Evolutionary conservation across 1,140 invertebrate species (phyloP), one percentile per base, ranked within the genome.

Genomic region (Drosophila takahashii): DNA sequence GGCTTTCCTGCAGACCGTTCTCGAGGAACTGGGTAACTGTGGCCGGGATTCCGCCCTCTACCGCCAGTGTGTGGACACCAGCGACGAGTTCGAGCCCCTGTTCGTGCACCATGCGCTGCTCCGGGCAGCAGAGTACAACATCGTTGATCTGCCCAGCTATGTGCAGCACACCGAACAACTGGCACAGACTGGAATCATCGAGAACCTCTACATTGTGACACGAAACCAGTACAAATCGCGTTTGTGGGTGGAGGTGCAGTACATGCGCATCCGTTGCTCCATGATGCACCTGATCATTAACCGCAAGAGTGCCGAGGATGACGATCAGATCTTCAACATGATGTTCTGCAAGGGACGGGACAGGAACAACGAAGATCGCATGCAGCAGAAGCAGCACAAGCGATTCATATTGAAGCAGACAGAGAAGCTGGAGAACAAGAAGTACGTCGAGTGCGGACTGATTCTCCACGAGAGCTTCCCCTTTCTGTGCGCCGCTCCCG

Each of bases 401-500:
- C 91, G 91, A n/a, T 91, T 90, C 41, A 92, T 92, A 62, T 47
- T 92, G 10, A 91, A 91, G 29, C 91, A 92, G 60, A 92, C 91
- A 0, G 91, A 91, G 16, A 92, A 91, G 52, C 50, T 92, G 16
- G 90, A 92, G 34, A 92, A 92, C 36, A 92, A 92, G 61, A 71
- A 84, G n/a, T 92, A 92, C 29, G 1, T 60, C 2, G 87, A 92
- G 52, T 92, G 91, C 39, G 91, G 91, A n/a, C 58, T 92, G 10
- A 45, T 92, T 0, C 58, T 92, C 4, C 74, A 79, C 47, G 89
- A 91, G 52, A 76, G 39, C 39, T 91, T 90, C 72, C 91, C 91
- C 7, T 92, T 73, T 39, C 44, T 92, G 11, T 92, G 91, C 45
- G 93, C 90, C 13, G 90, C 93, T 7, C 93, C 93, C 10, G 93